phyloP scores from a whole-genome alignment of 2,113 vertebrate species.

The Saiga tatarica region DNA sequence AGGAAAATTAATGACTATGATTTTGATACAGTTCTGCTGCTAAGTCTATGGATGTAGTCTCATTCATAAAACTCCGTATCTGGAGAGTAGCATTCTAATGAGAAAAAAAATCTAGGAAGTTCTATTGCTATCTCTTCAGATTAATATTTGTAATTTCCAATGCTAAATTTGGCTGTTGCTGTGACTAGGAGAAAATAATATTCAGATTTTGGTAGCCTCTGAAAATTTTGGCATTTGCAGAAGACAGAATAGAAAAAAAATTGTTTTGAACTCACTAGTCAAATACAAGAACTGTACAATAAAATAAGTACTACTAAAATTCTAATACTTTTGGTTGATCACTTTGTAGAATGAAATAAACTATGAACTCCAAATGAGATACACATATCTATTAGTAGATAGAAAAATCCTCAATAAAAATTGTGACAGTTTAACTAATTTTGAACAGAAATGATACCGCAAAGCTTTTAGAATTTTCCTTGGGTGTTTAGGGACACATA shows the following conservation, averaged over 20 bases:
- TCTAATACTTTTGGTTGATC: neutral
- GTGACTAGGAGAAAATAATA: slow-evolving; percentile 11
- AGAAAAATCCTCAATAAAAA: slow-evolving; percentile 16
- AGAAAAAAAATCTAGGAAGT: neutral
- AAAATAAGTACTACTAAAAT: neutral
- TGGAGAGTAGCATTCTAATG: neutral
- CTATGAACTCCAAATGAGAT: neutral
- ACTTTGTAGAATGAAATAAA: neutral
- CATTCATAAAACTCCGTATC: neutral
- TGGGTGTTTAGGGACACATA: neutral
- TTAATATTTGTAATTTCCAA: neutral
- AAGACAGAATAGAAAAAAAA: slow-evolving; percentile 9
- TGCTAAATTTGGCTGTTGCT: slow-evolving; percentile 9
- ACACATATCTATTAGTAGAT: neutral
- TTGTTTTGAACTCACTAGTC: neutral
- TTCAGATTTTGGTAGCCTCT: neutral
- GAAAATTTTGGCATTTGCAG: neutral
- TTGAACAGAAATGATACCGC: neutral
- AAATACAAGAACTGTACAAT: neutral
- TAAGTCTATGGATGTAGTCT: neutral
- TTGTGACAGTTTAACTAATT: neutral
- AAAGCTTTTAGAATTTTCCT: neutral
- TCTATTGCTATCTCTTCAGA: neutral
- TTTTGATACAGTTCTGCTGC: neutral
- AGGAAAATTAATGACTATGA: neutral